phyloP scores from a whole-genome alignment of 2,113 vertebrate genomes.

The Anarrhichthys ocellatus region DNA sequence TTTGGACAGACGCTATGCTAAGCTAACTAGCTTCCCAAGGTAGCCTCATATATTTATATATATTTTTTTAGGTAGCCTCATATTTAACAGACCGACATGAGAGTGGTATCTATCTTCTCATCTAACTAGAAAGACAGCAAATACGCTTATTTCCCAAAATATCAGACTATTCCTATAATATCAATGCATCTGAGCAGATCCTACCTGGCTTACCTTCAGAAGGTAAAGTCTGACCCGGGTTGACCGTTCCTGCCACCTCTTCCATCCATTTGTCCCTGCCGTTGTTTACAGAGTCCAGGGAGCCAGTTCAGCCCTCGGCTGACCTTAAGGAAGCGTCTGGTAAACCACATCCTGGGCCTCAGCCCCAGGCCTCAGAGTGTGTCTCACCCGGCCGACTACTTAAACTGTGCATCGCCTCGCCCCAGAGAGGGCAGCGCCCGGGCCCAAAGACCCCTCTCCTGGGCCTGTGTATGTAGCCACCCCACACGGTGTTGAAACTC shows the following conservation, averaged over 20 bases:
- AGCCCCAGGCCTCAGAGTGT: slow-evolving; percentile 87
- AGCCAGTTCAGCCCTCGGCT: slow-evolving; percentile 89
- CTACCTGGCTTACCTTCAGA: not conserved
- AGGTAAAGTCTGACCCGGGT: slow-evolving; percentile 17
- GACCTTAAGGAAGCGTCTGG: slow-evolving; percentile 93
- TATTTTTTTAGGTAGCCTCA: not conserved
- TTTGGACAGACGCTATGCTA: not conserved
- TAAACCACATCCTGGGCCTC: slow-evolving; percentile 96
- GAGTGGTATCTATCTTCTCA: not conserved
- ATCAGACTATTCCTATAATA: not conserved
- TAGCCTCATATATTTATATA: not conserved
- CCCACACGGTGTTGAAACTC: slow-evolving; percentile 22
- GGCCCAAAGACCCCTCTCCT: slow-evolving; percentile 93
- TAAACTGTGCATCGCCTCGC: slow-evolving; percentile 83
- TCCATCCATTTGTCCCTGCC: slow-evolving; percentile 64
- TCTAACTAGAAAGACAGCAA: not conserved
- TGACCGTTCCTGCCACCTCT: slow-evolving; percentile 26
- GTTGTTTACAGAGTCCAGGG: slow-evolving; percentile 82
- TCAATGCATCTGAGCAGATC: not conserved
- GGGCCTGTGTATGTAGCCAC: slow-evolving; percentile 94
- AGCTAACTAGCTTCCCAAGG: not conserved
- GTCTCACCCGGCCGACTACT: slow-evolving; percentile 89
- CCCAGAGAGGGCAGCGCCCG: slow-evolving; percentile 82
- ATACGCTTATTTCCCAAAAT: not conserved
- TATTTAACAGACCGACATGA: not conserved